Percentiles rank a stretch among this genome's conserved stretches.
phyloP scores from a whole-genome alignment of 2,888 invertebrate genomes.

The Torymus texanus region DNA sequence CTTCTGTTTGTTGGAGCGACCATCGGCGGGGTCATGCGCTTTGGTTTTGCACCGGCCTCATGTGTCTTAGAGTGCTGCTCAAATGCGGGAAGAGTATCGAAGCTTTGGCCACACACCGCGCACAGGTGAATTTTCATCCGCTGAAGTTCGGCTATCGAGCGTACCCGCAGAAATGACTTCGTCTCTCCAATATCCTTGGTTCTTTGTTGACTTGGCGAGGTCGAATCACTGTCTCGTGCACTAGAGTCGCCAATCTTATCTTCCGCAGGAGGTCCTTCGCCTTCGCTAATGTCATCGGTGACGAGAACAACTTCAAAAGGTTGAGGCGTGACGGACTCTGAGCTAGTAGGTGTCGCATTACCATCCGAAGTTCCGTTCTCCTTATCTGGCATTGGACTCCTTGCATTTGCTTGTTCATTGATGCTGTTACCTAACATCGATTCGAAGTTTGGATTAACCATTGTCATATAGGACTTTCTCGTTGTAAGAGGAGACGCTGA shows the following conservation, averaged over 20 bases:
- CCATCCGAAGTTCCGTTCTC: background rate
- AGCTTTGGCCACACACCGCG: constrained; percentile 45
- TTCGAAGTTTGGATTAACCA: constrained; percentile 55
- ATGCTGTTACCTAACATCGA: constrained; percentile 16
- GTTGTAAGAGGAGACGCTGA: background rate
- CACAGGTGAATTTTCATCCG: constrained; percentile 46
- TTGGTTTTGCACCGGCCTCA: constrained; percentile 14
- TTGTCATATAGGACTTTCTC: constrained; percentile 54
- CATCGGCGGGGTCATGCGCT: constrained; percentile 53
- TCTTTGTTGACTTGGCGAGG: background rate
- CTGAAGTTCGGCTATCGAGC: constrained; percentile 56
- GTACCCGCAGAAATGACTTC: constrained; percentile 60
- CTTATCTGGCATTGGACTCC: background rate
- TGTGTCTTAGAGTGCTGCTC: constrained; percentile 36
- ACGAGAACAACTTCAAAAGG: constrained; percentile 56
- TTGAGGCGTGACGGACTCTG: constrained; percentile 25
- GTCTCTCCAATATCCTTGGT: background rate
- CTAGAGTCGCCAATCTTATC: background rate
- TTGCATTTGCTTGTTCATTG: background rate
- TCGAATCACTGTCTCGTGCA: background rate
- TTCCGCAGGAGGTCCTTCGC: background rate
- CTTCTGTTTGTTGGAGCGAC: constrained; percentile 16
- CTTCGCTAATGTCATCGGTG: constrained; percentile 51
- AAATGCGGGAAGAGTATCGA: constrained; percentile 35
- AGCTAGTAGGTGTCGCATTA: background rate